phyloP scores from a whole-genome alignment of 2,113 vertebrate species.

The Lonchura striata region DNA sequence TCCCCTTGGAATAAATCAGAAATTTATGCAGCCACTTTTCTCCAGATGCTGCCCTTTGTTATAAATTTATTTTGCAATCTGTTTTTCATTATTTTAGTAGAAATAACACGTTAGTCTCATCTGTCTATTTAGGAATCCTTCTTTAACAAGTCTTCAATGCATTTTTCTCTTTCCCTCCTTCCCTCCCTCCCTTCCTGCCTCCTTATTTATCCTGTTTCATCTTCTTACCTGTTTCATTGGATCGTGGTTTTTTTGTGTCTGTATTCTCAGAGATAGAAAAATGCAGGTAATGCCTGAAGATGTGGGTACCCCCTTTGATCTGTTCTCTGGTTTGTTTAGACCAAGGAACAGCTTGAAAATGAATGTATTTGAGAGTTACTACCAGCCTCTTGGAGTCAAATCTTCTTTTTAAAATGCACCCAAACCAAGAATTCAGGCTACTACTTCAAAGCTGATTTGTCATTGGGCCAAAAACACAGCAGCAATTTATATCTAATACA shows the following conservation, averaged over 20 bases:
- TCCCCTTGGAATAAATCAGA: conserved; percentile 25
- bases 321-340: not conserved
- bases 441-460: not conserved
- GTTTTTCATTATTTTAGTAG: conserved; percentile 36
- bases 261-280: not conserved
- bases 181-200: not conserved
- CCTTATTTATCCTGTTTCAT: not conserved
- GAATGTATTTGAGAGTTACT: not conserved
- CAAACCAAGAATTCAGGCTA: not conserved
- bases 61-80: conserved; percentile 47
- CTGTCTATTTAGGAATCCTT: not conserved
- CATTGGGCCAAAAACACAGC: not conserved
- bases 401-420: not conserved
- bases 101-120: not conserved
- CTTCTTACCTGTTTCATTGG: not conserved
- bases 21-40: not conserved
- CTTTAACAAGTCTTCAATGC: not conserved
- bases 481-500: not conserved
- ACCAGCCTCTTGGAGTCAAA: not conserved
- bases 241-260: not conserved
- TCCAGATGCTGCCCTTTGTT: conserved; percentile 36
- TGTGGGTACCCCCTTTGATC: not conserved
- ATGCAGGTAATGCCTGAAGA: not conserved
- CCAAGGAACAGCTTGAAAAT: not conserved
- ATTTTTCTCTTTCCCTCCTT: not conserved